Evolutionary conservation across 2,888 invertebrate genomes (phyloP), one percentile per base, ranked within the genome.

Genomic region (Teleogryllus oceanicus): DNA sequence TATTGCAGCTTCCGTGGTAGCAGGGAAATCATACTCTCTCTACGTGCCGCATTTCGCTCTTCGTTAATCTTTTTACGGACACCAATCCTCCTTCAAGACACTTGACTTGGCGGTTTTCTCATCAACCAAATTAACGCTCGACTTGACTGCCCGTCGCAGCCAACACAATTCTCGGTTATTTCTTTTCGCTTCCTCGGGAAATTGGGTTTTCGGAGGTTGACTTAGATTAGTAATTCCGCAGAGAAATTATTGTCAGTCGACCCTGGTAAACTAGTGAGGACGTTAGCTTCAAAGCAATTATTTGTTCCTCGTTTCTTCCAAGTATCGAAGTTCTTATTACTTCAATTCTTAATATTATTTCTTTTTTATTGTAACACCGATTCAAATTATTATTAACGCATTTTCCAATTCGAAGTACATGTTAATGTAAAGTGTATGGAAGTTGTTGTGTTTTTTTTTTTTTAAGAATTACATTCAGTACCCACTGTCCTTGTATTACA

Each of bases 191-290:
- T n/a, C 16, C 37, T n/a, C 62, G 13, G 13, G 62, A 62, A 62
- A 62, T 62, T 62, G 62, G 62, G 16, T 62, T 62, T 62, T 4
- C 62, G 16, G 62, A 13, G 62, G 13, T 62, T 62, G 62, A 62
- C 62, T 62, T 62, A 62, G 62, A 62, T 62, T 62, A 62, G 62
- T 62, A 62, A 62, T 62, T 62, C 62, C 62, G n/a, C 62, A n/a
- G 62, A 62, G 62, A 62, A 62, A 62, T 62, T 62, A 62, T 62
- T 62, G 62, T 62, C 62, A 62, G 62, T 62, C 62, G n/a, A n/a
- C 62, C n/a, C 62, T n/a, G 62, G 62, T 16, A 62, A 62, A 62
- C 62, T n/a, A 62, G 62, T 13, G 62, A 62, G 16, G 62, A 62
- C 62, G 62, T n/a, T 62, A 62, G 62, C 62, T 62, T 13, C 16